These are phyloP conservation scores for Liolophura sinensis DNA, from an alignment of 1,140 invertebrate genomes.

Conservation along the genomic window DNA sequence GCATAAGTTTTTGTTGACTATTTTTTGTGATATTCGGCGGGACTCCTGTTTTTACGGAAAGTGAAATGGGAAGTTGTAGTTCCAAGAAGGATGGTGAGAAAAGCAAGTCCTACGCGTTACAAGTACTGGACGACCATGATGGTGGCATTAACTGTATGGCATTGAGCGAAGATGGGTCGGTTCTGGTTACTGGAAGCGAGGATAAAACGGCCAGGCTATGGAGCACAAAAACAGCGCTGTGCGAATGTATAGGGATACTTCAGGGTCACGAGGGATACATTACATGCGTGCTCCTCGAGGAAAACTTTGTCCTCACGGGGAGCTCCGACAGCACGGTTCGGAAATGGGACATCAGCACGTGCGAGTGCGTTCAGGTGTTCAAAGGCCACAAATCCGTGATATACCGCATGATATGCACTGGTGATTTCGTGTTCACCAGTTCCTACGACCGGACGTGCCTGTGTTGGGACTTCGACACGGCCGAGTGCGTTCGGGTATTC, in stretches of 20 bases:
- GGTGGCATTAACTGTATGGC: constrained; percentile 64
- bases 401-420: constrained; percentile 62
- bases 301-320: constrained; percentile 63
- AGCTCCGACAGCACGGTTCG: constrained; percentile 63
- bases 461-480: constrained; percentile 63
- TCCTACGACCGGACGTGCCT: constrained; percentile 63
- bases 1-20: too few relatives aligned
- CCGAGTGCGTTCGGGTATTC: constrained; percentile 56
- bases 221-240: constrained; percentile 61
- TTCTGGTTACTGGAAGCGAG: constrained; percentile 64
- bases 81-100: constrained; percentile 39
- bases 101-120: constrained; percentile 36
- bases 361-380: constrained; percentile 60
- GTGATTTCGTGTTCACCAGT: constrained; percentile 63
- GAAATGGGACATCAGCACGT: constrained; percentile 65
- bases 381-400: constrained; percentile 61
- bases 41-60: too few relatives aligned
- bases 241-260: constrained; percentile 63
- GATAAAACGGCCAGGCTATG: constrained; percentile 62
- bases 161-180: constrained; percentile 63
- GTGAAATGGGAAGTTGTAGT: constrained; percentile 50
- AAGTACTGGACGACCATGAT: constrained; percentile 56
- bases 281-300: constrained; percentile 61
- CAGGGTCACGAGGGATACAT: constrained; percentile 63
- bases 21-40: too few relatives aligned